Evolutionary conservation across 1,140 invertebrate species (phyloP).

Genomic region (Leucophenga varia): DNA sequence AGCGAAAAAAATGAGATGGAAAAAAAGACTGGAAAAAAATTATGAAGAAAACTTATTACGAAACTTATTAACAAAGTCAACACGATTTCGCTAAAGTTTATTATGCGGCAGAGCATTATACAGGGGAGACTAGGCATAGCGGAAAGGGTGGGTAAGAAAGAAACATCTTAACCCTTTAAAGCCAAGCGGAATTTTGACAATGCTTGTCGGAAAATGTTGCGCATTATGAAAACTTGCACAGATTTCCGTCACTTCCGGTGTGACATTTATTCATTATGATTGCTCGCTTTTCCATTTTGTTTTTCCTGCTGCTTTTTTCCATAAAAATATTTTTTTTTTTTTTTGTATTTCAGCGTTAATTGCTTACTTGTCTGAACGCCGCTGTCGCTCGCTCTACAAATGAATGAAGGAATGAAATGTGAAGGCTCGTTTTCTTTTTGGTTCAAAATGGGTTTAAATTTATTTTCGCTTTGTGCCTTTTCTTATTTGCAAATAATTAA

Average conservation of each 20-base stretch:
- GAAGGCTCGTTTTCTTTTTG: no score
- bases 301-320: not conserved
- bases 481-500: conserved; percentile 53
- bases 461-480: no score
- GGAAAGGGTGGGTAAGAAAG: not conserved
- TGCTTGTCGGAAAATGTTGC: conserved; percentile 34
- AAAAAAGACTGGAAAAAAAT: conserved; percentile 1
- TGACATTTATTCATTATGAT: conserved; percentile 54
- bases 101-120: conserved; percentile 39
- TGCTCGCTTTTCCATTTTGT: conserved; percentile 37
- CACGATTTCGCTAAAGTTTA: conserved; percentile 40
- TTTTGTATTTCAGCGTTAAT: conserved; percentile 30
- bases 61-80: conserved; percentile 53
- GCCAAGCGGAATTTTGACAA: not conserved
- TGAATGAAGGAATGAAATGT: no score
- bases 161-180: not conserved
- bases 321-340: conserved; percentile 4
- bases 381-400: no score
- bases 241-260: conserved; percentile 46
- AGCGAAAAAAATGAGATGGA: conserved; percentile 10
- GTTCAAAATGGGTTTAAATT: no score
- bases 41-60: conserved; percentile 37
- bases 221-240: conserved; percentile 26
- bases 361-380: no score
- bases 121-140: not conserved